Conservation (phyloP, 2,113 vertebrate species). For the Murina feae region DNA sequence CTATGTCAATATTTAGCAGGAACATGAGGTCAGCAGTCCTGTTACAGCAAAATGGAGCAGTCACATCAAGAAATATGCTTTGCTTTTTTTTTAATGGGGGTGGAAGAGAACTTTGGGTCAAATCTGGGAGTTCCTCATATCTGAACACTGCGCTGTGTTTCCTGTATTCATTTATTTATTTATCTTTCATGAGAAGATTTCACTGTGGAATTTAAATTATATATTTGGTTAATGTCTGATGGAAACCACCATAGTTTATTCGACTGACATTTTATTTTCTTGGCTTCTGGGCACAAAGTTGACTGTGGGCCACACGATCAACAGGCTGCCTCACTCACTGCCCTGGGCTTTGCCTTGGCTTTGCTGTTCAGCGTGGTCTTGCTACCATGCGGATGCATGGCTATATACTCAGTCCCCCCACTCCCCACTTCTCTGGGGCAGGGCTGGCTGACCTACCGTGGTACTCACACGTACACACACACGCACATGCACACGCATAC, state of each 20-base stretch:
- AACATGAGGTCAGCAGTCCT: not conserved
- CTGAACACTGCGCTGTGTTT: not conserved
- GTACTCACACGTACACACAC: no score
- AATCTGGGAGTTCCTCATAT: not conserved
- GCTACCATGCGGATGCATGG: not conserved
- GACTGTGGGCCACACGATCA: not conserved
- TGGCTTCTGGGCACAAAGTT: not conserved
- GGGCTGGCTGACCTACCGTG: no score
- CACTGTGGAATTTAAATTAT: not conserved
- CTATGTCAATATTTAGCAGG: conserved; percentile 66
- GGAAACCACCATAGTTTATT: conserved; percentile 27
- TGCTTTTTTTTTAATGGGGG: conserved; percentile 14
- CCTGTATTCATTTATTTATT: not conserved
- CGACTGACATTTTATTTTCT: conserved; percentile 47
- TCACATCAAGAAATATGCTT: conserved; percentile 7
- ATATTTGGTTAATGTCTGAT: conserved; percentile 9
- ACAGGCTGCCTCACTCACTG: not conserved
- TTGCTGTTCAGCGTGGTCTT: not conserved
- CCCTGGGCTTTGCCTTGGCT: not conserved
- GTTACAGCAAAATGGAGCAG: not conserved
- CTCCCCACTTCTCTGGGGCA: no score
- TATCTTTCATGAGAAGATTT: not conserved
- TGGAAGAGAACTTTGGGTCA: not conserved
- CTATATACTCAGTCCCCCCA: not conserved
- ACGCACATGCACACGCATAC: no score